phyloP scores from a whole-genome alignment of 2,888 invertebrate genomes.

The Zootermopsis nevadensis region DNA sequence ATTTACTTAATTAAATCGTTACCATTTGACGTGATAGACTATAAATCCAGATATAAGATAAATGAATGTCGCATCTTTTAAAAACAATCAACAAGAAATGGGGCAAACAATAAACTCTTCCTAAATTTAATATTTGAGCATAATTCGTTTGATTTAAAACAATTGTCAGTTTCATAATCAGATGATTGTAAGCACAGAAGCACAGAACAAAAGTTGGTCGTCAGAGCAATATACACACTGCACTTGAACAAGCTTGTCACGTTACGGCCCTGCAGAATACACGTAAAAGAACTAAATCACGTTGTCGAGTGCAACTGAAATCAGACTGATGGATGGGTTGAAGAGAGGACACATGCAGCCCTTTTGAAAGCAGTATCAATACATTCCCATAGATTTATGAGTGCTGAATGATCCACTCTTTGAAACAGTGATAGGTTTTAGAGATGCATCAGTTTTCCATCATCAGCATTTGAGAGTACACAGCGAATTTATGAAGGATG shows the following conservation, averaged over 20 bases:
- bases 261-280: background rate
- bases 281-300: background rate
- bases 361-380: background rate
- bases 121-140: too few relatives aligned
- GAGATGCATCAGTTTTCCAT: background rate
- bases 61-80: background rate
- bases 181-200: background rate
- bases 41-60: background rate
- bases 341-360: background rate
- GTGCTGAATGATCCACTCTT: background rate
- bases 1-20: too few relatives aligned
- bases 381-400: background rate
- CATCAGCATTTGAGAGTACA: background rate
- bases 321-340: background rate
- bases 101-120: too few relatives aligned
- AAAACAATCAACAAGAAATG: too few relatives aligned
- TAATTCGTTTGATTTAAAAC: background rate
- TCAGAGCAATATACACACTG: background rate
- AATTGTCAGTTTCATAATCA: background rate
- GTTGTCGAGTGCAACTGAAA: background rate
- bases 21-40: too few relatives aligned
- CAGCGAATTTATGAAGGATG: background rate
- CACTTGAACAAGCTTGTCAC: background rate
- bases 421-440: background rate
- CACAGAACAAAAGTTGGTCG: background rate